phyloP scores from a whole-genome alignment of 2,888 invertebrate species.

The Amiota communis region DNA sequence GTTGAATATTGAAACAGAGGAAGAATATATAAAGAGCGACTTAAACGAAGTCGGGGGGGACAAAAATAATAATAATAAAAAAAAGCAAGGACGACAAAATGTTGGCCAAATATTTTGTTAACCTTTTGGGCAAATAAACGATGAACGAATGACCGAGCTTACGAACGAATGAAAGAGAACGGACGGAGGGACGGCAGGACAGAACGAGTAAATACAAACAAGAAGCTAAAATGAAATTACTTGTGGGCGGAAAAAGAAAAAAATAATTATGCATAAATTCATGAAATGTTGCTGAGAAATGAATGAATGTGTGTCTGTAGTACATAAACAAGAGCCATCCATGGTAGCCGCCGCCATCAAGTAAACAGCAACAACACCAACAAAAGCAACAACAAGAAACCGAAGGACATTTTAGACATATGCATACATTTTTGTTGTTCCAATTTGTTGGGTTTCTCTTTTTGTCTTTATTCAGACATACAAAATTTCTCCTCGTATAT shows the following conservation, averaged over 20 bases:
- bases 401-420: too few species aligned
- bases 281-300: conserved; percentile 14
- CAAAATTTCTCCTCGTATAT: too few species aligned
- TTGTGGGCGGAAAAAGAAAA: background rate
- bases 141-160: background rate
- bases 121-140: conserved; percentile 18
- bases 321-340: too few species aligned
- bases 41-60: too few species aligned
- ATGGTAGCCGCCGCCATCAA: background rate
- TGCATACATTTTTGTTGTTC: too few species aligned
- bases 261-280: conserved; percentile 31
- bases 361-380: background rate
- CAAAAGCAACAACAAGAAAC: background rate
- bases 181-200: too few species aligned
- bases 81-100: background rate
- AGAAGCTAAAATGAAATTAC: too few species aligned
- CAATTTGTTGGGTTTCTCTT: background rate
- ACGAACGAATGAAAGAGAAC: too few species aligned
- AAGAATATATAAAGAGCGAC: too few species aligned
- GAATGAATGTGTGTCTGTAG: too few species aligned
- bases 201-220: too few species aligned
- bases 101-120: conserved; percentile 27
- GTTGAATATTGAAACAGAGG: background rate
- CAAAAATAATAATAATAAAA: too few species aligned
- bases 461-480: background rate